These are phyloP conservation scores for Gallinago undulata DNA, from an alignment of 2,113 vertebrate species.

Conservation along the genomic window DNA sequence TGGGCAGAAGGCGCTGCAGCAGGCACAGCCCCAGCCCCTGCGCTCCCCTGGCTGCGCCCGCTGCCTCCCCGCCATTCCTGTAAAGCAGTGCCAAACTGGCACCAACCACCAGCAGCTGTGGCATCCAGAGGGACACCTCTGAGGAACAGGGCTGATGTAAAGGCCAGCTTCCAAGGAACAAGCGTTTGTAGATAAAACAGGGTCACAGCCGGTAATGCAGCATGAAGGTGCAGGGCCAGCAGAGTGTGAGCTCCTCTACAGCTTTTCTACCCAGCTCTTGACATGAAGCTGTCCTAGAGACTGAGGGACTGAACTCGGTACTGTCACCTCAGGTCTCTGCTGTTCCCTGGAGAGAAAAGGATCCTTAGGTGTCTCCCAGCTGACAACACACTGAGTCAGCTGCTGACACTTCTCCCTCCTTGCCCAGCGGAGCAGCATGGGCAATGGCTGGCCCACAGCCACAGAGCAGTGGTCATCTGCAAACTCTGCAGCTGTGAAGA, in stretches of 20 bases:
- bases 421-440: not conserved
- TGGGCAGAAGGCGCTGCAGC: not conserved
- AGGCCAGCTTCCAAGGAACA: not conserved
- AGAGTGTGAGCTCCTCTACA: fast-evolving
- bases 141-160: not conserved
- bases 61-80: not conserved
- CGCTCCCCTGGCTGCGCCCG: not conserved
- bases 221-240: not conserved
- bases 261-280: not conserved
- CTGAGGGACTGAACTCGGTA: fast-evolving
- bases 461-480: not conserved
- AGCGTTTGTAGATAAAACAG: not conserved
- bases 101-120: not conserved
- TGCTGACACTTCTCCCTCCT: not conserved
- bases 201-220: not conserved
- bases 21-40: not conserved
- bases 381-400: not conserved
- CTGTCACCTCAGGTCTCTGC: not conserved
- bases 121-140: not conserved
- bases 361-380: not conserved
- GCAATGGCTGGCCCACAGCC: not conserved
- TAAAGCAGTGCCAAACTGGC: not conserved
- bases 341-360: not conserved
- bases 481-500: not conserved
- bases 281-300: not conserved